A percentile compares a stretch with the other conserved stretches of the same genome.
These are phyloP conservation scores for Brachionus manjavacas DNA, from an alignment of 1,140 invertebrate genomes.

Conservation along the genomic window DNA sequence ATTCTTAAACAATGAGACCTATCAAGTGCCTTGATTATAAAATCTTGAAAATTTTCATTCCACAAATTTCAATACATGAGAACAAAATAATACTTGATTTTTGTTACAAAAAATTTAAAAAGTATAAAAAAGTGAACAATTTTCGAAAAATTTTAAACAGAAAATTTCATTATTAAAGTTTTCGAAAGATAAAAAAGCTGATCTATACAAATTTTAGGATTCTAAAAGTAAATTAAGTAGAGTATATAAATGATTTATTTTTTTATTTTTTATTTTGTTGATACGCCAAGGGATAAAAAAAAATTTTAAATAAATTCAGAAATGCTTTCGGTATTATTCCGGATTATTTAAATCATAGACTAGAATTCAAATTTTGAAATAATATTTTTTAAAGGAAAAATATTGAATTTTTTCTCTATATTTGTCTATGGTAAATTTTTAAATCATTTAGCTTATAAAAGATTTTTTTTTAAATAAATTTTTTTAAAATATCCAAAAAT, in stretches of 20 bases:
- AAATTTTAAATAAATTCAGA: background rate
- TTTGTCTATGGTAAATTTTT: no score
- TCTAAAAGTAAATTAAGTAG: no score
- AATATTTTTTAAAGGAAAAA: background rate
- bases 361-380: background rate
- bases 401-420: background rate
- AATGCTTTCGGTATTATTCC: background rate
- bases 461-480: no score
- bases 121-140: background rate
- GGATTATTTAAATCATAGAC: background rate
- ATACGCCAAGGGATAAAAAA: background rate
- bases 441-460: no score
- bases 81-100: background rate
- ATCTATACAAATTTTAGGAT: no score
- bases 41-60: background rate
- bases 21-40: background rate
- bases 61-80: background rate
- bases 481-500: no score
- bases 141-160: background rate
- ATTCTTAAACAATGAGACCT: background rate
- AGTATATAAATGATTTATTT: background rate
- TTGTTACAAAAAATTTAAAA: background rate
- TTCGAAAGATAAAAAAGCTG: no score
- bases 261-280: background rate
- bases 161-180: background rate